Evolutionary conservation across 2,888 invertebrate genomes (phyloP), one percentile per base, ranked within the genome.

Genomic region (Syrista parreyssii): DNA sequence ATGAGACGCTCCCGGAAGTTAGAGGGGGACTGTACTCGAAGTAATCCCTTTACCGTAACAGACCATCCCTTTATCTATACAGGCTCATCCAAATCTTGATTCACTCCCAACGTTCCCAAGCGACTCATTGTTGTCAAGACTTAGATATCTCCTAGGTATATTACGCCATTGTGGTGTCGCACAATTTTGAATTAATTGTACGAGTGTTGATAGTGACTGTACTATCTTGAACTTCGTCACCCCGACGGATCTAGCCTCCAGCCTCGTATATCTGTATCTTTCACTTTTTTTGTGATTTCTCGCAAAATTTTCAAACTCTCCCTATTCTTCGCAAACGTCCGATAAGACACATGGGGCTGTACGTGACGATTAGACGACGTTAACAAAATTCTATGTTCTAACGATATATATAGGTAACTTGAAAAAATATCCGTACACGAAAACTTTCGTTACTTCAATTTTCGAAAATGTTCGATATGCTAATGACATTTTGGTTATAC

Each of bases 1-100:
- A 84, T 78, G 80, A 81, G 80, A 83, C 81, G 82, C 82, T 82
- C 79, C 73, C 79, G 77, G 23, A 12, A 71, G 15, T 23, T 31
- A 71, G 31, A 15, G 31, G 12, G 12, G 12, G 2, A 33, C 4
- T 31, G 12, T 31, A 3, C 71, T 15, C 31, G 11, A 33, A 33
- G 31, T 12, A 71, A 71, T 71, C 32, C 71, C 31, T 71, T 71
- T 31, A 71, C 71, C 33, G 12, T 33, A 31, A 71, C 33, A 33
- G 71, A 12, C 6, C 33, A 31, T 32, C 71, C 31, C 12, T 12
- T 33, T 71, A 71, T 71, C 71, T 12, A 71, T 71, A 71, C 31
- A 31, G 33, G 71, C 32, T 71, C 71, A 12, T 71, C 12, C 31
- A 71, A 33, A 71, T 71, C 12, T 71, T 71, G 31, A 71, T 71